These are phyloP conservation scores for Anoplophora glabripennis DNA, from an alignment of 1,140 invertebrate species.

Conservation along the genomic window DNA sequence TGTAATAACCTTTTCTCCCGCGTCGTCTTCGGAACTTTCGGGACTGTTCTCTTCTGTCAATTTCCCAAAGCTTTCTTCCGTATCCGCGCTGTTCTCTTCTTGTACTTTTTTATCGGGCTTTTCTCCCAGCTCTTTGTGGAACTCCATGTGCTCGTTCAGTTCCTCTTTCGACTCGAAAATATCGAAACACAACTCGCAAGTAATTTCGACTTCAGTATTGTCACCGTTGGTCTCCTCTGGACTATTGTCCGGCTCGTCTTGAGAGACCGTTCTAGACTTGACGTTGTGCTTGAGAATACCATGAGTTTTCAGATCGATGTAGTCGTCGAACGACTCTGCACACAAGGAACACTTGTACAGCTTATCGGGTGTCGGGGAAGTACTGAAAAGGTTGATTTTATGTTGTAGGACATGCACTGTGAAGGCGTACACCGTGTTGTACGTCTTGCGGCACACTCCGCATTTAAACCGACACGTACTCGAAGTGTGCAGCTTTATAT, in stretches of 20 bases:
- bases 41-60: background rate
- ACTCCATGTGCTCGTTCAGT: constrained; percentile 18
- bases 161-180: constrained; percentile 1
- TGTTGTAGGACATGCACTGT: constrained; percentile 62
- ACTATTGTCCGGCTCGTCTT: background rate
- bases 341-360: constrained; percentile 16
- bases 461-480: constrained; percentile 71
- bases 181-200: constrained; percentile 17
- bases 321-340: constrained; percentile 10
- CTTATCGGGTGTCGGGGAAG: background rate
- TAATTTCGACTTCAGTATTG: background rate
- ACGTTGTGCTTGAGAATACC: background rate
- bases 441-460: constrained; percentile 67
- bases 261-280: background rate
- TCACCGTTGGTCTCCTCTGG: background rate
- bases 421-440: constrained; percentile 60
- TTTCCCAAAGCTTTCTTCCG: background rate
- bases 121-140: constrained; percentile 5
- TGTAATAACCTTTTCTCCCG: no score
- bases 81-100: background rate
- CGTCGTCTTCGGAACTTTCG: no score
- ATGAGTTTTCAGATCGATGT: constrained; percentile 19
- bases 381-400: constrained; percentile 61
- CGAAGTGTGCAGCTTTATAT: constrained; percentile 70
- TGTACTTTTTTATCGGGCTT: background rate